Percentiles rank a stretch among this genome's conserved stretches.
phyloP scores from a whole-genome alignment of 2,797 vertebrate species.

The Centropyge bicolor region DNA sequence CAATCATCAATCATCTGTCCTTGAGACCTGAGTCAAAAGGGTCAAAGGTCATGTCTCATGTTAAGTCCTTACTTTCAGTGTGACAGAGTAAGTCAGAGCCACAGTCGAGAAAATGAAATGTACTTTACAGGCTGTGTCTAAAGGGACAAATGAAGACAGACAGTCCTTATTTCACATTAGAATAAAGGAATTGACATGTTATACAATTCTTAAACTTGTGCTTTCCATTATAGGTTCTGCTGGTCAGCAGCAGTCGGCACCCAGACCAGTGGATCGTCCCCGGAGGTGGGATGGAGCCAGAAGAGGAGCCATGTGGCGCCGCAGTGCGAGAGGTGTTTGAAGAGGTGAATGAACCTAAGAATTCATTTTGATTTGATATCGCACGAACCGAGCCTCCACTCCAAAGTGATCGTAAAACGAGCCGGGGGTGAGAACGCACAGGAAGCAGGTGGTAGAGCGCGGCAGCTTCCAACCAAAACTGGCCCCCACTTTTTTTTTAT shows the following conservation, averaged over 20 bases:
- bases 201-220: neutral
- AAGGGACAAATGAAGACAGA: neutral
- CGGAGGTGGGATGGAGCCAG: slow-evolving; percentile 98
- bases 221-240: slow-evolving; percentile 86
- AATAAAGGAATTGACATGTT: neutral
- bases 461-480: no score
- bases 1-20: slow-evolving; percentile 15
- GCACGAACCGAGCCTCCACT: neutral
- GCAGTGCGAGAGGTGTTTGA: slow-evolving; percentile 97
- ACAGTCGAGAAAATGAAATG: no score
- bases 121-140: neutral
- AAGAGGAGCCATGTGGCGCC: slow-evolving; percentile 96
- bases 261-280: slow-evolving; percentile 99
- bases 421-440: neutral
- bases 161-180: neutral
- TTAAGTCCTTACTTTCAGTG: slow-evolving; percentile 13
- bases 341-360: slow-evolving; percentile 88
- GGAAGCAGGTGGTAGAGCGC: no score
- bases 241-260: slow-evolving; percentile 98
- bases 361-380: neutral
- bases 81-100: neutral
- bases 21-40: slow-evolving; percentile 10
- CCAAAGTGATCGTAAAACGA: neutral
- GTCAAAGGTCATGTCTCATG: slow-evolving; percentile 31
- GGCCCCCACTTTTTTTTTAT: neutral